These are phyloP conservation scores for Julus scandinavius DNA, from an alignment of 2,888 invertebrate genomes.

Conservation along the genomic window DNA sequence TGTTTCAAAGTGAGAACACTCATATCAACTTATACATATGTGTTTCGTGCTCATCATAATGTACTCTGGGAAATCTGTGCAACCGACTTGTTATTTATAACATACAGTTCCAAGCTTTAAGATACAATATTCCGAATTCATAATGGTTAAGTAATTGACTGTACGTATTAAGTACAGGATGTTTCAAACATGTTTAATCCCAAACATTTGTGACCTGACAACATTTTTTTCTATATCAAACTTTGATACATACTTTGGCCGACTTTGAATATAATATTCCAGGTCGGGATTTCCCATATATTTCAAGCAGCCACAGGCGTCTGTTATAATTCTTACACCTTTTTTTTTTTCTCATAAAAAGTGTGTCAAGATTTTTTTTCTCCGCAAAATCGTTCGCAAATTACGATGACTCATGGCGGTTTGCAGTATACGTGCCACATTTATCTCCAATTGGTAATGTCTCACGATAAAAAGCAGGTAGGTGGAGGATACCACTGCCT, in stretches of 20 bases:
- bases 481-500: constrained; percentile 39
- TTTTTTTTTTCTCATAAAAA: background rate
- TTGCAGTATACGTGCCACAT: constrained; percentile 12
- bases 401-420: constrained; percentile 15
- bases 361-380: constrained; percentile 18
- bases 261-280: background rate
- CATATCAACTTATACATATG: no score
- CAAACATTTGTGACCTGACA: no score
- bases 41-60: no score
- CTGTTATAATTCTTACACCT: background rate
- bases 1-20: no score
- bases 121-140: no score
- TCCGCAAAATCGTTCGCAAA: background rate
- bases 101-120: no score
- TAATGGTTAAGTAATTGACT: no score
- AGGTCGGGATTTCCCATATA: constrained; percentile 20
- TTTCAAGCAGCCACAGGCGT: background rate
- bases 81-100: no score
- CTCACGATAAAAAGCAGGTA: constrained; percentile 24
- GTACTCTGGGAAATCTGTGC: no score
- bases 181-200: no score
- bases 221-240: no score
- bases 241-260: background rate
- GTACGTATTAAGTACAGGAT: no score
- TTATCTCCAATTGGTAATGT: constrained; percentile 25